A percentile compares a stretch with the other conserved stretches of the same genome.
Evolutionary conservation across 2,797 vertebrate genomes (phyloP).

Genomic region (Sebastiscus albofasciatus): DNA sequence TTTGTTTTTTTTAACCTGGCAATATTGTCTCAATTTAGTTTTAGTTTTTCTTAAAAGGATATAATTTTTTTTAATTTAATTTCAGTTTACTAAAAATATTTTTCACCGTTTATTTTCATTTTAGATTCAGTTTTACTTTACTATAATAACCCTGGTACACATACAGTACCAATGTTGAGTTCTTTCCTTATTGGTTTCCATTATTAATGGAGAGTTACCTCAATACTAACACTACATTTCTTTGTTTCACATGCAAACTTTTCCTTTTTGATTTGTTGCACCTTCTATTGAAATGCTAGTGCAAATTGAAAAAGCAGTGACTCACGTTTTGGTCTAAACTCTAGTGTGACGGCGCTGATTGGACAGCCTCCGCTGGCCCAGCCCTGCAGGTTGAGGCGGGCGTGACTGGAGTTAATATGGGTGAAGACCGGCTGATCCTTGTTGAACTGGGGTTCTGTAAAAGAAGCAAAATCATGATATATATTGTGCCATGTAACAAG

Average conservation of each 20-base stretch:
- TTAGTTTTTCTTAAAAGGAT: no score
- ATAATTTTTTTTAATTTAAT: accelerated
- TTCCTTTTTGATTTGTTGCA: background rate
- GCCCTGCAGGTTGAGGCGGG: conserved; percentile 95
- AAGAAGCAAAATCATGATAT: background rate
- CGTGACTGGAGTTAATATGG: conserved; percentile 97
- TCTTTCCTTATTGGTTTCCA: background rate
- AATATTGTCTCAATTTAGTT: no score
- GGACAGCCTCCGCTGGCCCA: conserved; percentile 98
- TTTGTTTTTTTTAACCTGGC: no score
- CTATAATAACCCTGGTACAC: background rate
- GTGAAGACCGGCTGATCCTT: conserved; percentile 98
- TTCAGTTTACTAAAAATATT: no score
- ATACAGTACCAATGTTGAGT: background rate
- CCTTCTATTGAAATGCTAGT: background rate
- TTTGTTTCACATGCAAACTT: background rate
- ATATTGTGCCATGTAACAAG: background rate
- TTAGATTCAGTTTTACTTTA: no score
- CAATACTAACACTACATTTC: background rate
- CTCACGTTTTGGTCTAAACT: conserved; percentile 92
- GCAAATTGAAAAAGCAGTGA: background rate
- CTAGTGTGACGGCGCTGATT: conserved; percentile 90
- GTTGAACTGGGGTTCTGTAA: conserved; percentile 94
- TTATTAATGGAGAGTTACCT: background rate
- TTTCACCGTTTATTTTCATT: accelerated